Conservation (phyloP, 2,113 vertebrate genomes). For the Bos taurus region DNA sequence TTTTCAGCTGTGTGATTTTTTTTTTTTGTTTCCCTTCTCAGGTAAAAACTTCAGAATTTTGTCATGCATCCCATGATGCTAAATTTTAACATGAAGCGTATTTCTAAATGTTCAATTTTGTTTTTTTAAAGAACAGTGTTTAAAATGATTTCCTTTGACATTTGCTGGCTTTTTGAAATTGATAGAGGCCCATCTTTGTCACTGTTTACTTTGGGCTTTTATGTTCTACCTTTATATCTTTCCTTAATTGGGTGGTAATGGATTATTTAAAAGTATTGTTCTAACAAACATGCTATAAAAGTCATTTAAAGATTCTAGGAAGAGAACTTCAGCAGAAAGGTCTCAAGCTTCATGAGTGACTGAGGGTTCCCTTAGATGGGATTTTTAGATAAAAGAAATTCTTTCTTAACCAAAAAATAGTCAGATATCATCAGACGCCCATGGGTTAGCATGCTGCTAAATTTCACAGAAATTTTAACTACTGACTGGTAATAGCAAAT, state of each 20-base stretch:
- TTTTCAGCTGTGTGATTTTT: neutral
- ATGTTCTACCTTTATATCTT: constrained; percentile 36
- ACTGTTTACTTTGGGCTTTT: constrained; percentile 25
- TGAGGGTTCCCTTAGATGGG: neutral
- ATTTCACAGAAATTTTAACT: neutral
- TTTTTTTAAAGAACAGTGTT: neutral
- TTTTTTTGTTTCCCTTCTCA: neutral
- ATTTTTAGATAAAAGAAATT: constrained; percentile 31
- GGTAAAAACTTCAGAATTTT: constrained; percentile 13
- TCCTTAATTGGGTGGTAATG: constrained; percentile 40
- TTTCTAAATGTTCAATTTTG: neutral
- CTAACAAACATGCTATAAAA: constrained; percentile 39
- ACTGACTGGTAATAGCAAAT: neutral
- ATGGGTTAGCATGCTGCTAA: neutral
- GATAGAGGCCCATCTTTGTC: neutral
- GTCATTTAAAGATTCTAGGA: neutral
- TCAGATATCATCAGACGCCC: neutral
- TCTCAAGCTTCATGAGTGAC: neutral
- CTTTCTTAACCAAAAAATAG: neutral
- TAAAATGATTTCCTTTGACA: neutral
- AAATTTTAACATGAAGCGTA: constrained; percentile 1
- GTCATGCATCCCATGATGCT: neutral
- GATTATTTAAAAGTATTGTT: constrained; percentile 22
- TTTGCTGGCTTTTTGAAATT: neutral
- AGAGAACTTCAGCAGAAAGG: neutral